phyloP scores from a whole-genome alignment of 2,888 invertebrate genomes.

The Andrena fulva region DNA sequence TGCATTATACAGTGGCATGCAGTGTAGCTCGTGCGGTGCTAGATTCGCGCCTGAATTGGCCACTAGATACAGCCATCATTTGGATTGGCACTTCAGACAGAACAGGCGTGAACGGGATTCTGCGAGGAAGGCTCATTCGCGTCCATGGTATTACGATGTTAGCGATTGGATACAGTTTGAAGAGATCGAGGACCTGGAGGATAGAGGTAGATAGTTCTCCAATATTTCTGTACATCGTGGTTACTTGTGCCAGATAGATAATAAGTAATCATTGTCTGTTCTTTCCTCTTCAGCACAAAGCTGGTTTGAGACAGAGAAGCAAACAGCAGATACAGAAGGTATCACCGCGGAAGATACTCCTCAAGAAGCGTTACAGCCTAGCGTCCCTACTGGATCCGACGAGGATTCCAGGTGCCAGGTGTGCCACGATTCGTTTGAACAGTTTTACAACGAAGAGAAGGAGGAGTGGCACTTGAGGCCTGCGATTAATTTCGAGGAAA shows the following conservation, averaged over 20 bases:
- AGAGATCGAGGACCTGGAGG: conserved; percentile 96
- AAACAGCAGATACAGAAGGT: conserved; percentile 86
- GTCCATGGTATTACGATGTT: conserved; percentile 96
- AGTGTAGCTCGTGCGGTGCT: conserved; percentile 98
- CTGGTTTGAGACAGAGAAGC: conserved; percentile 92
- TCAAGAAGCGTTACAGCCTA: conserved; percentile 88
- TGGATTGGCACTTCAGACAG: conserved; percentile 99
- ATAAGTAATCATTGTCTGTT: background rate
- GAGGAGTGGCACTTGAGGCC: conserved; percentile 98
- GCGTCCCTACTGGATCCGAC: conserved; percentile 90
- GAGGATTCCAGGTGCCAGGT: conserved; percentile 92
- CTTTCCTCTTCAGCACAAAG: conserved; percentile 89
- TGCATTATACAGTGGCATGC: conserved; percentile 94
- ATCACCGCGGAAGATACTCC: conserved; percentile 86
- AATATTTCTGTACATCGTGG: conserved; percentile 2
- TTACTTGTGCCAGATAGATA: background rate
- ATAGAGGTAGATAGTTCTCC: conserved; percentile 88
- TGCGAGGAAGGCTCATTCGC: conserved; percentile 92
- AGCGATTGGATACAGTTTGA: conserved; percentile 97
- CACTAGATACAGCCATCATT: conserved; percentile 96
- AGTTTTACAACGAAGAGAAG: conserved; percentile 98
- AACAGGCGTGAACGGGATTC: conserved; percentile 95
- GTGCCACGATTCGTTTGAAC: conserved; percentile 96
- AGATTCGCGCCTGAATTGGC: conserved; percentile 96
- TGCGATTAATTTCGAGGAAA: conserved; percentile 91